Evolutionary conservation across 30 jellyfish, hydroid and myxozoan genomes (phyloP).

Genomic region (Turritopsis rubra): DNA sequence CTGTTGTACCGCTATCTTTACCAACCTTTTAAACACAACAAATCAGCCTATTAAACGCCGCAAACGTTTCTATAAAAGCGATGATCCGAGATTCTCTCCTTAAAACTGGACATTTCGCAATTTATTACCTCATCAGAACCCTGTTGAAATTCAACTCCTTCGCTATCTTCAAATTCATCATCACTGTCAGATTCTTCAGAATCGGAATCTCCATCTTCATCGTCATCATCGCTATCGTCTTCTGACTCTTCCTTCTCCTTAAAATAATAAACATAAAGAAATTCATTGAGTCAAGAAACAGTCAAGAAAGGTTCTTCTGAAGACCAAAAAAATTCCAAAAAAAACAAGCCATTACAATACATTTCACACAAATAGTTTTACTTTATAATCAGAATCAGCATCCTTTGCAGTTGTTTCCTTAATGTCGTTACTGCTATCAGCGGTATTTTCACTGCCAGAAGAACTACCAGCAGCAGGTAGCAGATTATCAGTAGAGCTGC

Average conservation of each 20-base stretch:
- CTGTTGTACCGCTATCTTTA: constrained; percentile 91
- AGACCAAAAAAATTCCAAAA: neutral
- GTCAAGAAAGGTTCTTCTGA: neutral
- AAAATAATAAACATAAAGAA: neutral
- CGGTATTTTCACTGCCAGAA: neutral
- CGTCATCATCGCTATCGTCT: constrained; percentile 45
- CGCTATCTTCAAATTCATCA: constrained; percentile 46
- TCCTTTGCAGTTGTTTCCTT: neutral
- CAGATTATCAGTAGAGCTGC: neutral
- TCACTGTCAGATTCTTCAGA: constrained; percentile 44
- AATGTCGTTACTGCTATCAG: neutral
- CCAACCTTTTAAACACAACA: constrained; percentile 46
- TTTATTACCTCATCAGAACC: constrained; percentile 25
- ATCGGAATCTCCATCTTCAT: constrained; percentile 40
- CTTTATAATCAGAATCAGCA: neutral
- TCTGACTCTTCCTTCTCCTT: constrained; percentile 26
- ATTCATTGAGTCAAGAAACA: neutral
- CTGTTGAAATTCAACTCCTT: constrained; percentile 30
- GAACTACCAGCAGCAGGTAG: neutral
- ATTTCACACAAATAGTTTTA: neutral
- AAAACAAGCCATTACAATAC: neutral
- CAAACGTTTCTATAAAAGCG: too few relatives aligned
- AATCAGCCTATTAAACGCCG: neutral
- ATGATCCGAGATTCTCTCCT: too few relatives aligned
- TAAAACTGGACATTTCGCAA: too few relatives aligned